Base-by-base conservation (phyloP, 1,140 invertebrate genomes). In the Aporrectodea caliginosa region DNA sequence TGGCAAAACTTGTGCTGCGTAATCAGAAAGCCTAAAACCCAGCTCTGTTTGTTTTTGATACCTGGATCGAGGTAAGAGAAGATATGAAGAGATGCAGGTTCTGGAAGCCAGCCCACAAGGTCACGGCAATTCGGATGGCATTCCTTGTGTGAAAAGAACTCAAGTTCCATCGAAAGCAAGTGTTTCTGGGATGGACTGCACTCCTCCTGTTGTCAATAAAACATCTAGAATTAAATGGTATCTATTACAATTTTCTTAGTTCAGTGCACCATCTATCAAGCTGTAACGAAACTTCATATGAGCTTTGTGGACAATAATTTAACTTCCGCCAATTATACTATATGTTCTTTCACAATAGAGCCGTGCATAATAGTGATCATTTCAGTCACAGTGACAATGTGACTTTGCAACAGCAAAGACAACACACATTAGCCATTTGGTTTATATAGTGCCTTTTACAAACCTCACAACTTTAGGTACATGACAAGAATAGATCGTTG, bases 1-100 rank as follows among this genome's bases (percentile, higher is more conserved):
- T 35, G 22, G 71, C 22, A 71, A n/a, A 1, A 43, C 2, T 34
- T 29, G 27, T 32, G 1, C 35, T 16, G 27, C 35, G 43, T 35
- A 12, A 43, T 34, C 16, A 76, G 6, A 30, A 76, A 6, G 2
- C 35, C 1, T 76, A 2, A 27, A 27, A 27, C 30, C 34, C 35
- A 16, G n/a, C n/a, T 1, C 27, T 78, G 2, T 69, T 32, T 30
- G 43, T 14, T 22, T 69, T 34, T 73, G 79, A 79, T 77, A 90
- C 89, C 87, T 85, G 90, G 89, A 82, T 90, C 90, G n/a, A 90
- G 84, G 81, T 87, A 90, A n/a, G 88, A 87, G 78, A 90, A 85
- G 43, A 90, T 88, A 74, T 88, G 85, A 69, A 86, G 83, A 70
- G 88, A 85, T 2, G 90, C 78, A 78, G 84, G 85, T 22, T 83